Evolutionary conservation across 1,140 invertebrate genomes (phyloP), one percentile per base, ranked within the genome.

Genomic region (Fopius arisanus): DNA sequence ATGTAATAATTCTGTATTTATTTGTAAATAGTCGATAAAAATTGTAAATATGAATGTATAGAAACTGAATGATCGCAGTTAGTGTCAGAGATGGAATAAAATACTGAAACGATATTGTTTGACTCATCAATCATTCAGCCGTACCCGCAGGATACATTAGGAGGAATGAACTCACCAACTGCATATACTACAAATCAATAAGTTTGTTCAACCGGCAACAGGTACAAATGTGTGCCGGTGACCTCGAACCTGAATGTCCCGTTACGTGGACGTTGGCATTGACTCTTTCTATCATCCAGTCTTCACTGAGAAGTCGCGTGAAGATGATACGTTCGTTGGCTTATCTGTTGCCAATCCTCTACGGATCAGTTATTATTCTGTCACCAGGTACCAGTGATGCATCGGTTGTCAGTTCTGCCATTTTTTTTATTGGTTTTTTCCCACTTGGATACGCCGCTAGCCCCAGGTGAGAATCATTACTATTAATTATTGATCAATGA

Each of bases 221-320:
- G 7, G 23, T 26, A 63, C 73, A 82, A 86, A 88, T 87, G 85
- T 88, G 51, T 85, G 87, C 71, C 87, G 80, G 43, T 84, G 86
- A 80, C 87, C 87, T 86, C 84, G 84, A 86, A 86, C 77, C 78
- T 82, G 78, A 63, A 62, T 75, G 79, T 87, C 80, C 86, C 86
- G 86, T 87, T 88, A 87, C 81, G 77, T 79, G 77, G 70, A 78
- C 82, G 70, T 81, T 67, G 82, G 78, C 79, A 77, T 82, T 76
- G 75, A 78, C 79, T 80, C 78, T 78, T 82, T 26, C n/a, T 23
- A 23, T 48, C 78, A 81, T 80, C 75, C 82, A 87, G 84, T 86
- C 84, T 84, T 82, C 82, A 83, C 82, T 81, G 78, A 72, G 80
- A 81, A 85, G 84, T 83, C 84, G 80, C 83, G 81, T 79, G 79